phyloP scores from a whole-genome alignment of 2,797 vertebrate genomes.

The Manis pentadactyla region DNA sequence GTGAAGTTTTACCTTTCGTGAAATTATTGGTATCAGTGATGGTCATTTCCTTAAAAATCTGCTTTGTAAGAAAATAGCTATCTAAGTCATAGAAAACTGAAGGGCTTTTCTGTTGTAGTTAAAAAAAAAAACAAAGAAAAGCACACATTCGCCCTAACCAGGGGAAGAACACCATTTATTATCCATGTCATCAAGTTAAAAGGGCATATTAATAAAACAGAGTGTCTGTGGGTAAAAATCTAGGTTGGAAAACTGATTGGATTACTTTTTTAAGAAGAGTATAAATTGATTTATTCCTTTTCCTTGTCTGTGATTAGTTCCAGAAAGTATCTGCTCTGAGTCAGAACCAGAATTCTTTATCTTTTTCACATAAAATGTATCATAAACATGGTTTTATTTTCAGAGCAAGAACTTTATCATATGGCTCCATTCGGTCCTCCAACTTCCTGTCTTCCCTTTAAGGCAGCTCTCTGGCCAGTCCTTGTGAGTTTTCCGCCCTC shows the following conservation, averaged over 20 bases:
- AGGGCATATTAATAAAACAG: constrained; percentile 48
- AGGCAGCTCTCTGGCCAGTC: not conserved
- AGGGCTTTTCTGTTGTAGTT: not conserved
- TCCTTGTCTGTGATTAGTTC: constrained; percentile 2
- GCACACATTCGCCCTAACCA: too few species aligned
- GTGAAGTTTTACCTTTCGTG: not conserved
- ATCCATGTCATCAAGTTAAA: constrained; percentile 45
- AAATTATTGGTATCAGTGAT: not conserved
- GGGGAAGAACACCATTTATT: not conserved
- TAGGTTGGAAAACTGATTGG: constrained; percentile 31
- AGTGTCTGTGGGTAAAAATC: not conserved
- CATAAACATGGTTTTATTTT: constrained; percentile 28
- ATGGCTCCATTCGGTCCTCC: not conserved
- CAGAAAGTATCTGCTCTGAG: not conserved
- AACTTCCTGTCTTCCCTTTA: not conserved
- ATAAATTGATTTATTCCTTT: not conserved
- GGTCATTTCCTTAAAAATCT: constrained; percentile 23
- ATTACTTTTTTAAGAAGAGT: constrained; percentile 31
- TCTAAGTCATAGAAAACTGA: not conserved
- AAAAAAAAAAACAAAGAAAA: not conserved
- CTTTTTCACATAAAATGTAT: constrained; percentile 32
- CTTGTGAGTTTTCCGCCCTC: not conserved
- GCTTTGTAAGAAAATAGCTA: not conserved
- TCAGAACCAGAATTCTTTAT: constrained; percentile 15
- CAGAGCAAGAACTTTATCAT: not conserved